Conservation (phyloP, 1,140 invertebrate species). For the Rhopalosiphum maidis region DNA sequence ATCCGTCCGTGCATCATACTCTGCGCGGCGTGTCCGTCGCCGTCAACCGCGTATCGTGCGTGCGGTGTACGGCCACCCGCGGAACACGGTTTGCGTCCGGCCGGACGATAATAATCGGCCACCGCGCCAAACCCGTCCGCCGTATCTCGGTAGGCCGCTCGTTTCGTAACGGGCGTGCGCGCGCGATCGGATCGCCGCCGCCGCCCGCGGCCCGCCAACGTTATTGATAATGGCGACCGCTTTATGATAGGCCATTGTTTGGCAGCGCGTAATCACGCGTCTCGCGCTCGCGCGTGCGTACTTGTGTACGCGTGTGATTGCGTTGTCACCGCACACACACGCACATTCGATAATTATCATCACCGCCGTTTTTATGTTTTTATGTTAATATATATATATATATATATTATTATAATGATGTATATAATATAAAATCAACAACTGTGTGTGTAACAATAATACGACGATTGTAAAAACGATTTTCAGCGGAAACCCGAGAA, state of each 20-base stretch:
- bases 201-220: constrained; percentile 6
- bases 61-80: neutral
- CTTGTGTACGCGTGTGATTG: neutral
- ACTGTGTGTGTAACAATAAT: neutral
- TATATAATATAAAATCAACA: neutral
- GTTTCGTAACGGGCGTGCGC: constrained; percentile 8
- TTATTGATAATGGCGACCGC: constrained; percentile 50
- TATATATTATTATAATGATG: too few relatives aligned
- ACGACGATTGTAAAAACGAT: neutral
- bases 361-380: neutral
- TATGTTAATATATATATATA: too few relatives aligned
- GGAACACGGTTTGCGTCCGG: neutral
- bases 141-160: neutral
- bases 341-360: neutral
- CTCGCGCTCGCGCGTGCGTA: neutral
- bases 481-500: neutral
- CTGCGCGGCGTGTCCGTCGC: neutral
- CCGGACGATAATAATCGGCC: neutral
- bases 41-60: neutral
- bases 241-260: constrained; percentile 52
- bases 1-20: neutral
- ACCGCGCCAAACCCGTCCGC: neutral
- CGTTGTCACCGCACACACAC: neutral
- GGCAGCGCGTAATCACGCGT: constrained; percentile 23
- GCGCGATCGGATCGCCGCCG: neutral